phyloP scores from a whole-genome alignment of 2,888 invertebrate species.

The Epistrophe grossulariae region DNA sequence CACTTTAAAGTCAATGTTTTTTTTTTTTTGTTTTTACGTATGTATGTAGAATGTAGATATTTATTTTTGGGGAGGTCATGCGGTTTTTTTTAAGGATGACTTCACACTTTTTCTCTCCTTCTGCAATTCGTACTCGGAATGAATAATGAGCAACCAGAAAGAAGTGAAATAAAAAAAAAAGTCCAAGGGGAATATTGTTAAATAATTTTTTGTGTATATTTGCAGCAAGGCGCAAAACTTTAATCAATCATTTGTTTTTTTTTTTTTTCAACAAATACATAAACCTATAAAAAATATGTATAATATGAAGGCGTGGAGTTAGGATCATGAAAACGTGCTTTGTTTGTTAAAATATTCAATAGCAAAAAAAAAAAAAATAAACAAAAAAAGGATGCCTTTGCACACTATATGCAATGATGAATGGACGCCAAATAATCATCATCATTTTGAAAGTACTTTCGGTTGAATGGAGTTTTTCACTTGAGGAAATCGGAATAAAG shows the following conservation, averaged over 20 bases:
- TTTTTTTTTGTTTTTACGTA: not conserved
- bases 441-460: conserved; percentile 59
- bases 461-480: conserved; percentile 66
- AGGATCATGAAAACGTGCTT: conserved; percentile 54
- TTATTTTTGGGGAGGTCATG: conserved; percentile 43
- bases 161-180: not conserved
- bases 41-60: not conserved
- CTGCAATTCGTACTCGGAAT: conserved; percentile 22
- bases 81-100: conserved; percentile 33
- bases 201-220: conserved; percentile 37
- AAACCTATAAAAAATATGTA: not conserved
- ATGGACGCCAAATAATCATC: conserved; percentile 67
- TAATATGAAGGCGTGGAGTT: conserved; percentile 23
- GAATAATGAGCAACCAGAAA: conserved; percentile 35
- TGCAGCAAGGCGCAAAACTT: conserved; percentile 52
- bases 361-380: not conserved
- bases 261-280: conserved; percentile 5
- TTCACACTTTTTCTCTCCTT: conserved; percentile 29
- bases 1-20: conserved; percentile 57
- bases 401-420: conserved; percentile 55
- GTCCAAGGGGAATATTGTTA: conserved; percentile 18
- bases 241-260: conserved; percentile 60
- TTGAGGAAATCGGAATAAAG: conserved; percentile 54
- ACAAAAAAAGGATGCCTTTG: conserved; percentile 44
- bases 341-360: conserved; percentile 50